Percentiles rank a stretch among this genome's conserved stretches.
phyloP scores from a whole-genome alignment of 1,140 invertebrate genomes.

The Eupristina koningsbergeri region DNA sequence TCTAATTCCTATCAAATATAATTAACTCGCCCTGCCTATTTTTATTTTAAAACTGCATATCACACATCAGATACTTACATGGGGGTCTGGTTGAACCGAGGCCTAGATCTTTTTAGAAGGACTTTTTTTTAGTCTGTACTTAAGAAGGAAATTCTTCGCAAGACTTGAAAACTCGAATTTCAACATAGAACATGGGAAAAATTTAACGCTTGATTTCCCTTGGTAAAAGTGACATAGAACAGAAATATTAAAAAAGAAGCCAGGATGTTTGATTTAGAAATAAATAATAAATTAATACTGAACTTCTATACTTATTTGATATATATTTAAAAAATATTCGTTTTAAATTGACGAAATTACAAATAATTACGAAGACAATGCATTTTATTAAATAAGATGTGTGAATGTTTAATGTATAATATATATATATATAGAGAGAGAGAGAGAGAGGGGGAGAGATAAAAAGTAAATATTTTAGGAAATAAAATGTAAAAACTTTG shows the following conservation, averaged over 20 bases:
- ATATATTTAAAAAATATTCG: background rate
- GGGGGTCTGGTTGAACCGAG: background rate
- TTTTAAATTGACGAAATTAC: background rate
- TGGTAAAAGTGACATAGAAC: background rate
- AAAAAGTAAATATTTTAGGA: background rate
- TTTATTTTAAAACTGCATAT: constrained; percentile 20
- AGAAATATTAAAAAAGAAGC: background rate
- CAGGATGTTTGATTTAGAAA: background rate
- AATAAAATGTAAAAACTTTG: constrained; percentile 28
- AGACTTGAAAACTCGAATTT: constrained; percentile 28
- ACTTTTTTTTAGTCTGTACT: constrained; percentile 17
- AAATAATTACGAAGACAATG: too few species aligned
- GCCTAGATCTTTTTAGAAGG: constrained; percentile 12
- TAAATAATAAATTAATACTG: background rate
- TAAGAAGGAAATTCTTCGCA: constrained; percentile 26
- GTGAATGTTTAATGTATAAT: too few species aligned
- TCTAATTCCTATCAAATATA: background rate
- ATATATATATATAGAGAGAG: too few species aligned
- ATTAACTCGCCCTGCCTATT: constrained; percentile 29
- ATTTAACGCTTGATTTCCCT: constrained; percentile 31
- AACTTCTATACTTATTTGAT: background rate
- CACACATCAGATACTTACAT: background rate
- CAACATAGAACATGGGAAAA: constrained; percentile 5
- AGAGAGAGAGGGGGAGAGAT: too few species aligned
- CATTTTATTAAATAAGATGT: background rate